Conservation (phyloP, 2,888 invertebrate species). For the Acanthopleura granulata region DNA sequence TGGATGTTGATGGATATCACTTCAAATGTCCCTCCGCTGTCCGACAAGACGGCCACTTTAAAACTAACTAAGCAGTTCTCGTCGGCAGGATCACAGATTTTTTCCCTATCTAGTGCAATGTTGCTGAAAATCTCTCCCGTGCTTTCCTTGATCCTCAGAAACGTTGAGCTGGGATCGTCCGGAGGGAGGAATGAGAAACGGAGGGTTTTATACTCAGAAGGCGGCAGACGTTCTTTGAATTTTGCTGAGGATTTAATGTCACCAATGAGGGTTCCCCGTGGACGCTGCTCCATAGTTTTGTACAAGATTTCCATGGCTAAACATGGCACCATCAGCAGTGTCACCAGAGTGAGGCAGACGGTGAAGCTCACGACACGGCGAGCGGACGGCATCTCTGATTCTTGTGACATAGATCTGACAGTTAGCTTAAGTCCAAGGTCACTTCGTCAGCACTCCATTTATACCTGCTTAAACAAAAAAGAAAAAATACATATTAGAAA, state of each 20-base stretch:
- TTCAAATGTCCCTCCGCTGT: slow-evolving; percentile 22
- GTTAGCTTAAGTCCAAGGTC: no score
- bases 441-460: no score
- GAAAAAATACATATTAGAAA: no score
- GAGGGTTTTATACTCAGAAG: slow-evolving; percentile 9
- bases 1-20: slow-evolving; percentile 42
- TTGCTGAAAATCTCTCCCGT: slow-evolving; percentile 21
- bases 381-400: no score
- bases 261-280: slow-evolving; percentile 18
- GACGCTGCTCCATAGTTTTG: slow-evolving; percentile 8
- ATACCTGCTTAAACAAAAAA: no score
- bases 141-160: slow-evolving; percentile 17
- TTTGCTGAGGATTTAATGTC: background rate
- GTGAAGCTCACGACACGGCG: no score
- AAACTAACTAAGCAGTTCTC: background rate
- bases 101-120: slow-evolving; percentile 14
- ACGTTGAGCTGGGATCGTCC: slow-evolving; percentile 7
- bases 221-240: background rate
- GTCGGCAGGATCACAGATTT: slow-evolving; percentile 1
- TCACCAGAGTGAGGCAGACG: no score
- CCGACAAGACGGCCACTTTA: slow-evolving; percentile 11
- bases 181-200: slow-evolving; percentile 5
- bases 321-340: no score
- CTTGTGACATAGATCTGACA: no score
- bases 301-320: background rate